Percentiles rank a stretch among this genome's conserved stretches.
Conservation (phyloP, 2,888 invertebrate genomes). For the Uropetala carovei region DNA sequence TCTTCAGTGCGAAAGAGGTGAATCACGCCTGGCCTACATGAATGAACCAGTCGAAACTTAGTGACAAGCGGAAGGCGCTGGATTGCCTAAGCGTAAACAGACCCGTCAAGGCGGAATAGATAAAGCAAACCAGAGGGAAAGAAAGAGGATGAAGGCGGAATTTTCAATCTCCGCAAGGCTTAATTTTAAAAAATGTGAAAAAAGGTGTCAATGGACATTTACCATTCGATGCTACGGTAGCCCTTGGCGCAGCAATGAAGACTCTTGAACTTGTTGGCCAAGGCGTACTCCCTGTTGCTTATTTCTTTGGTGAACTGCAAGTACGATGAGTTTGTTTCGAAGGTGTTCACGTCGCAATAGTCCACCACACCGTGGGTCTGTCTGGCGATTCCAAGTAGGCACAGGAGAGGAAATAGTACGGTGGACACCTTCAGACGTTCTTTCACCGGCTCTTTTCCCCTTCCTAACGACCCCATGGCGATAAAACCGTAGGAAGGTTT, state of each 20-base stretch:
- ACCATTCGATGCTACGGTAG: conserved; percentile 89
- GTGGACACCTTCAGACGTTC: background rate
- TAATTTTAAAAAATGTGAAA: background rate
- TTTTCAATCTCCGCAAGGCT: background rate
- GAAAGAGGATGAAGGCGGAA: background rate
- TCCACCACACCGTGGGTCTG: conserved; percentile 75
- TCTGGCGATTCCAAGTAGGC: conserved; percentile 67
- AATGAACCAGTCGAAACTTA: background rate
- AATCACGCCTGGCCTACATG: background rate
- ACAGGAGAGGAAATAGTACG: background rate
- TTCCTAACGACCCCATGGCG: background rate
- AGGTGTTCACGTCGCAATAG: conserved; percentile 81
- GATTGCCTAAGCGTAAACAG: background rate
- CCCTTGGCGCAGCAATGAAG: conserved; percentile 87
- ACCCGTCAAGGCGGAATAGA: background rate
- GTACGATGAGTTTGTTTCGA: conserved; percentile 75
- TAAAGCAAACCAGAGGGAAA: background rate
- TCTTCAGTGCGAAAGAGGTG: too few species aligned
- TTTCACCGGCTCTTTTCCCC: background rate
- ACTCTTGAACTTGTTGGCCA: conserved; percentile 84
- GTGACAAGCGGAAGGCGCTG: background rate
- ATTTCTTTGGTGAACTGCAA: conserved; percentile 87
- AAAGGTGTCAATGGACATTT: conserved; percentile 73
- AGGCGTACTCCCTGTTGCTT: conserved; percentile 82
- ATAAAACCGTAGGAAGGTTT: background rate